These are phyloP conservation scores for Cacoxenus indagator DNA, from an alignment of 2,888 invertebrate genomes.

Conservation along the genomic window DNA sequence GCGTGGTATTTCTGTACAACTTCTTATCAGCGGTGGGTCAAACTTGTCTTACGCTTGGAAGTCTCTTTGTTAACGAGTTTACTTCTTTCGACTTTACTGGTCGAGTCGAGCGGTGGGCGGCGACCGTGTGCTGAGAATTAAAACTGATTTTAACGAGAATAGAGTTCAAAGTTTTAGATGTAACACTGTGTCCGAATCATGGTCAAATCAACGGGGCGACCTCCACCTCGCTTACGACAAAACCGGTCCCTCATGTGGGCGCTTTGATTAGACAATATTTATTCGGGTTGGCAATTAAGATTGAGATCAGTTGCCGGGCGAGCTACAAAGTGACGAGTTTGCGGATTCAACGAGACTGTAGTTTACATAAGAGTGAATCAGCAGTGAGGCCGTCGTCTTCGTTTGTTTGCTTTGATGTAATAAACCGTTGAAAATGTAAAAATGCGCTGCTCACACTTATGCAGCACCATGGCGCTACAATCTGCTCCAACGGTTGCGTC, in stretches of 20 bases:
- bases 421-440: slow-evolving; percentile 4
- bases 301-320: slow-evolving; percentile 61
- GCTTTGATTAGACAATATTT: slow-evolving; percentile 44
- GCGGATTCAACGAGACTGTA: background rate
- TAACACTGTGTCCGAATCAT: background rate
- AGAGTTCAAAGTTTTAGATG: background rate
- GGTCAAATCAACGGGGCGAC: no score
- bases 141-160: slow-evolving; percentile 34
- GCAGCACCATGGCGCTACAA: slow-evolving; percentile 31
- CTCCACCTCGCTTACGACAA: background rate
- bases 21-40: slow-evolving; percentile 59
- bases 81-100: slow-evolving; percentile 21
- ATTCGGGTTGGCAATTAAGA: slow-evolving; percentile 67
- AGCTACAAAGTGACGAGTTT: slow-evolving; percentile 52
- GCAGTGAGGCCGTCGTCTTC: background rate
- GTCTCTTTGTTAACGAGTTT: slow-evolving; percentile 64
- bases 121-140: slow-evolving; percentile 13
- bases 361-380: background rate
- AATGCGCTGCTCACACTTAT: slow-evolving; percentile 43
- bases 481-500: slow-evolving; percentile 24
- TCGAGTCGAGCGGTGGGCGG: background rate
- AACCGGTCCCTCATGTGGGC: background rate
- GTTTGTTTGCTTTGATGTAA: background rate
- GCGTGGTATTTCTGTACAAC: slow-evolving; percentile 25
- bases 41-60: slow-evolving; percentile 56